phyloP scores from a whole-genome alignment of 2,797 vertebrate genomes.

The Urophycis tenuis region DNA sequence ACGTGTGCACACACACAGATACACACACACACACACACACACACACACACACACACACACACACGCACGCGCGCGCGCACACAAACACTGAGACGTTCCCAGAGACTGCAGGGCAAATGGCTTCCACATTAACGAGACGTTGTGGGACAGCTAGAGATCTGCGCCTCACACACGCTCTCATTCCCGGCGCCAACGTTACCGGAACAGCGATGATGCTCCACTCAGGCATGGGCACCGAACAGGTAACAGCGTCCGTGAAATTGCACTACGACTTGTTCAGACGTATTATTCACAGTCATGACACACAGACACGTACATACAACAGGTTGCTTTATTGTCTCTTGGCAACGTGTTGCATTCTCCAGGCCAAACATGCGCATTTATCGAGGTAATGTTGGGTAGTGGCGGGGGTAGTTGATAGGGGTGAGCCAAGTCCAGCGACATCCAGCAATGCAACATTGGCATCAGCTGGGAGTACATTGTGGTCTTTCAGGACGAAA shows the following conservation, averaged over 20 bases:
- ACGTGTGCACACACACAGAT: too few species aligned
- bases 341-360: neutral
- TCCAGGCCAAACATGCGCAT: neutral
- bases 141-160: constrained; percentile 1
- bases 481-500: neutral
- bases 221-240: too few species aligned
- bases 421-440: neutral
- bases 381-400: neutral
- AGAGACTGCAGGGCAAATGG: constrained; percentile 37
- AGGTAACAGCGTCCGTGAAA: too few species aligned
- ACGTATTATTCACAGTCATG: too few species aligned
- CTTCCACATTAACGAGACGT: constrained; percentile 24
- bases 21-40: too few species aligned
- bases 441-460: constrained; percentile 8
- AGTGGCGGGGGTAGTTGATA: neutral
- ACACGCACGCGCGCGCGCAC: too few species aligned
- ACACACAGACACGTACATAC: neutral
- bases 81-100: too few species aligned
- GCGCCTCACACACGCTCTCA: neutral
- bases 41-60: too few species aligned
- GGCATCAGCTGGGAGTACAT: constrained; percentile 6
- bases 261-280: too few species aligned
- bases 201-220: too few species aligned
- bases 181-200: too few species aligned
- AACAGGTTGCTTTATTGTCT: neutral